phyloP scores from a whole-genome alignment of 1,140 invertebrate genomes.

The Hyposmocoma kahamanoa region DNA sequence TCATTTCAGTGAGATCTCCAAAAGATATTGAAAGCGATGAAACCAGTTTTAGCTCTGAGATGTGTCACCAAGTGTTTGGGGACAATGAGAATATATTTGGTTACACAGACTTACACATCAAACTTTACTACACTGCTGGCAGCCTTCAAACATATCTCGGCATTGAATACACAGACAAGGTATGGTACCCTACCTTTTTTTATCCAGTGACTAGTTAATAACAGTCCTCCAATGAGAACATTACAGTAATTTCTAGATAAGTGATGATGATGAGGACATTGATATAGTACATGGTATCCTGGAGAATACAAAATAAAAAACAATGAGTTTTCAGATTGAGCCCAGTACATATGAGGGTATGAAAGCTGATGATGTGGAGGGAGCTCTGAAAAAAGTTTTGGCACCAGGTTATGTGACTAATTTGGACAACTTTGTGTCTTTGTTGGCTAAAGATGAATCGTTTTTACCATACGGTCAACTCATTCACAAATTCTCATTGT shows the following conservation, averaged over 20 bases:
- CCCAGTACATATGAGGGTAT: constrained; percentile 71
- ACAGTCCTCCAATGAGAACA: no score
- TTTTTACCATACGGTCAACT: constrained; percentile 84
- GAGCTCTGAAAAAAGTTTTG: constrained; percentile 78
- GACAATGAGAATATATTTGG: constrained; percentile 96
- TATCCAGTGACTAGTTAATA: no score
- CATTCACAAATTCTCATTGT: constrained; percentile 75
- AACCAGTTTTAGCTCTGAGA: constrained; percentile 86
- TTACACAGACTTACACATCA: constrained; percentile 87
- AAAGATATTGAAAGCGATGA: constrained; percentile 83
- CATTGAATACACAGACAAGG: constrained; percentile 66
- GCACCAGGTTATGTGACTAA: constrained; percentile 78
- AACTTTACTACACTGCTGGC: constrained; percentile 88
- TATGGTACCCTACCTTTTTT: constrained; percentile 21
- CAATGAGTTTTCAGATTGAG: constrained; percentile 52
- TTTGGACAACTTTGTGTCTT: constrained; percentile 80
- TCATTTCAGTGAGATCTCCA: constrained; percentile 76
- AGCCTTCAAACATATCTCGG: constrained; percentile 76
- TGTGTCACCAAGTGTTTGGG: constrained; percentile 96
- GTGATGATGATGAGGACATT: neutral
- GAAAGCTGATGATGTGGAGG: constrained; percentile 88
- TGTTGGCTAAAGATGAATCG: constrained; percentile 79
- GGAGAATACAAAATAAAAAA: neutral
- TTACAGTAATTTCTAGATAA: no score
- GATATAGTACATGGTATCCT: neutral